Evolutionary conservation across 2,888 invertebrate species (phyloP), one percentile per base, ranked within the genome.

Genomic region (Eupithecia inturbata): DNA sequence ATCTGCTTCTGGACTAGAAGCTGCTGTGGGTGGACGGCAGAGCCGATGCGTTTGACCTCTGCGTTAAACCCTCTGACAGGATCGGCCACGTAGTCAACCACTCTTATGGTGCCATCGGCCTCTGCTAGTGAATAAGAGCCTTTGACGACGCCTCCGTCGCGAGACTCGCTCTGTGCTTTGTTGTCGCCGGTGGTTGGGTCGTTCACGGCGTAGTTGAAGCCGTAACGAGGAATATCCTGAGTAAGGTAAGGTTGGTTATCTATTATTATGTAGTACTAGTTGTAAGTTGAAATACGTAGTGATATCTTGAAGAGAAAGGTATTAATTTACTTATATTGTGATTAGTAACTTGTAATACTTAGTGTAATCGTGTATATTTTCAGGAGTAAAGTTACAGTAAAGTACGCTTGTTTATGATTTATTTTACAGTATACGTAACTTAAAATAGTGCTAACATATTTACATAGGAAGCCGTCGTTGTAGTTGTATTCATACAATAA

Each of bases 121-220:
- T 94, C 94, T 1, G 91, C 83, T 9, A 94, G 86, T 0, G 94
- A 94, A 84, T 94, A 95, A 0, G 92, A 92, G 60, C 94, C 94
- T 74, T 90, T 92, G 14, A 95, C 95, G 69, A 89, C 83, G 78
- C 89, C 94, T 22, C 95, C 95, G 62, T 91, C 91, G 67, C 95
- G 91, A 22, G 88, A 82, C 80, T 95, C 95, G 3, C 85, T 84
- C 79, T 95, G 95, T 12, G 91, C 88, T 77, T 95, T 95, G 78
- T 91, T 86, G 86, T 95, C 95, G 73, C 95, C 95, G 31, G 94
- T 95, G 73, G 85, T 76, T 3, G 94, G 93, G 79, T 95, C 95
- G 82, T 87, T 92, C 26, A 95, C 95, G 39, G 93, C 93, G 82
- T 95, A 95, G 86, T 94, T 92, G 85, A 94, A 95, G 75, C 89